A percentile compares a stretch with the other conserved stretches of the same genome.
phyloP scores from a whole-genome alignment of 1,140 invertebrate genomes.

The Drosophila novamexicana region DNA sequence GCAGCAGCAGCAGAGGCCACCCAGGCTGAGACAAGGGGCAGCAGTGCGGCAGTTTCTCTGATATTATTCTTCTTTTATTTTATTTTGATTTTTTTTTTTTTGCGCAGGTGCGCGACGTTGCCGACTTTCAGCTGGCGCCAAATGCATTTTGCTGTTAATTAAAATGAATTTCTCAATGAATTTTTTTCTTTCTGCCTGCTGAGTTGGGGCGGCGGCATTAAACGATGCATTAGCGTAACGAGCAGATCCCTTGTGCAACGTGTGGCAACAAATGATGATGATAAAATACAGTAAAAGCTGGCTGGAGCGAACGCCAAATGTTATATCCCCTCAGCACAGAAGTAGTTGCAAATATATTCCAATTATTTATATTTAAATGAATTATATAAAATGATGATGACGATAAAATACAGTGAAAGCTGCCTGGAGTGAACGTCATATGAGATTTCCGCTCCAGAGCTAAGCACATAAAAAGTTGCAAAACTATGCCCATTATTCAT shows the following conservation, averaged over 20 bases:
- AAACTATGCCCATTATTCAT: no score
- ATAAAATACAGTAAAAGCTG: no score
- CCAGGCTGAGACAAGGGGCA: slow-evolving; percentile 27
- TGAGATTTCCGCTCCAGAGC: no score
- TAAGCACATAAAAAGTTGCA: no score
- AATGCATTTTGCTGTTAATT: slow-evolving; percentile 59
- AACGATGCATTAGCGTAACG: not conserved
- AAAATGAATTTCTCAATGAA: slow-evolving; percentile 64
- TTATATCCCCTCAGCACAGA: no score
- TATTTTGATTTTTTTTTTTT: not conserved
- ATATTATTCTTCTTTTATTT: not conserved
- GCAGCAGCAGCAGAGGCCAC: slow-evolving; percentile 44
- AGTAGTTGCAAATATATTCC: no score
- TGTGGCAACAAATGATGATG: not conserved
- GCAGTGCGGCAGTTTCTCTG: not conserved
- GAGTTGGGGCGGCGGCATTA: not conserved
- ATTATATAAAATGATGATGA: no score
- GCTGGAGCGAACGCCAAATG: no score
- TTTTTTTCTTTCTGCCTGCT: not conserved
- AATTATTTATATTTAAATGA: no score
- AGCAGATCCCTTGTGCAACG: not conserved
- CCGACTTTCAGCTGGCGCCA: slow-evolving; percentile 28
- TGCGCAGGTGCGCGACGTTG: slow-evolving; percentile 38
- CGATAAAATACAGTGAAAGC: no score
- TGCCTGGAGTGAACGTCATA: no score